Percentiles rank a stretch among this genome's conserved stretches.
These are phyloP conservation scores for Petrophora chlorosata DNA, from an alignment of 2,888 invertebrate species.

Conservation along the genomic window DNA sequence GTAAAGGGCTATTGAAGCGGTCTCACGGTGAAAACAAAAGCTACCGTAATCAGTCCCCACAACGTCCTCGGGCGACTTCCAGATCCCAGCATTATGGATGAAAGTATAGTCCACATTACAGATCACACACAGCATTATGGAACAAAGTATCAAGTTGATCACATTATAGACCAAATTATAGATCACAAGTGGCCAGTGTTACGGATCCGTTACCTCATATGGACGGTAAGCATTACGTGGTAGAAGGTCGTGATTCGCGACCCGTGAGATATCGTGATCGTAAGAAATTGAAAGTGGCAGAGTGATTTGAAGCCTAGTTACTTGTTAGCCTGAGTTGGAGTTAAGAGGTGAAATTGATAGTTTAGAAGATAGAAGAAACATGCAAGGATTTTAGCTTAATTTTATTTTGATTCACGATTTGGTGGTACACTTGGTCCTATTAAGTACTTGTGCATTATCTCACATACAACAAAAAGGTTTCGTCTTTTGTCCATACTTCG, in stretches of 20 bases:
- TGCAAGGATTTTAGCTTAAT: too few species aligned
- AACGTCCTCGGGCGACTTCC: constrained; percentile 7
- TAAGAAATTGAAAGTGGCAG: constrained; percentile 47
- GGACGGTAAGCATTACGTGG: constrained; percentile 39
- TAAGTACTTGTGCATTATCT: too few species aligned
- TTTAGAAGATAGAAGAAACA: too few species aligned
- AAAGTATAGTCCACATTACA: constrained; percentile 8
- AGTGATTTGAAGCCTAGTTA: constrained; percentile 32
- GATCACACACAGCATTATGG: too few species aligned
- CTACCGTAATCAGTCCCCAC: constrained; percentile 32
- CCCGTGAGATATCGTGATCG: constrained; percentile 45
- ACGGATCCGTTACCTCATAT: constrained; percentile 41
- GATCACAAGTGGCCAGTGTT: constrained; percentile 21
- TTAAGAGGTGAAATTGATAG: constrained; percentile 19
- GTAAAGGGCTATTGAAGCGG: not conserved
- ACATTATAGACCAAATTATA: constrained; percentile 11
- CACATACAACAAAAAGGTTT: too few species aligned
- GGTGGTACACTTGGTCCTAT: too few species aligned
- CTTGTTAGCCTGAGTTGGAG: constrained; percentile 28
- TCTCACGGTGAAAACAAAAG: constrained; percentile 37
- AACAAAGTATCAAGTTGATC: constrained; percentile 3
- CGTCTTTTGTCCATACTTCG: constrained; percentile 22
- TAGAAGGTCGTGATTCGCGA: constrained; percentile 36
- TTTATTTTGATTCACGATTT: too few species aligned
- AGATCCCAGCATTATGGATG: constrained; percentile 2